Base-by-base conservation (phyloP, 2,113 vertebrate species). In the Pavo muticus region DNA sequence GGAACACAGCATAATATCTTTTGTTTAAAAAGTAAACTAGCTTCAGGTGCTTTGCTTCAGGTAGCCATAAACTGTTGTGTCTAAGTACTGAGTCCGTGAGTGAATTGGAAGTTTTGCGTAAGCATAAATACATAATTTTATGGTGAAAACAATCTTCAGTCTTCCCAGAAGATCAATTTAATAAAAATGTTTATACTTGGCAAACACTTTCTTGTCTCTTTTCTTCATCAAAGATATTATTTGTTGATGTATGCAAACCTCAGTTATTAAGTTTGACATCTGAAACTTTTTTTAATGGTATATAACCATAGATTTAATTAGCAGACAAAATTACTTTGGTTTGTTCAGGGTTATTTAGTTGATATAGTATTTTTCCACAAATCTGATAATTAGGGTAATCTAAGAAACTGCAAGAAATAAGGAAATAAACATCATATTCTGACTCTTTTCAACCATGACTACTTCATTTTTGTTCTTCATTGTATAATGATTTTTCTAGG, bases 161-260 rank as follows among this genome's bases (percentile, higher is more conserved):
- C 40, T 88, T 90, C n/a, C 18, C 48, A 81, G 77, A 81, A 45
- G 32, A 94, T 8, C 6, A 2, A 91, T 75, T 76, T 81, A 96
- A 96, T 94, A 96, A 91, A 95, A 84, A 61, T 25, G 2, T 50
- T 6, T 92, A 10, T 70, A 63, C 52, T 80, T 96, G 85, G 69
- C 65, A 90, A 93, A 95, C 80, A 88, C 73, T 94, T 90, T 27
- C 82, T 81, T 90, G 85, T 95, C 85, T 95, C 83, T 88, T 88
- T 88, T 86, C 59, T 95, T 96, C 80, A 70, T 84, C 88, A 81
- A 80, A 75, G 12, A 29, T 67, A 56, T 2, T 91, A 44, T 77
- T 93, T 42, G 23, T 82, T 92, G 69, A 79, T 85, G 14, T 68
- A 3, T 17, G 44, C 48, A 61, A 77, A 77, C 29, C 54, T 83